Evolutionary conservation across 1,140 invertebrate genomes (phyloP).

Genomic region (Ips typographus): DNA sequence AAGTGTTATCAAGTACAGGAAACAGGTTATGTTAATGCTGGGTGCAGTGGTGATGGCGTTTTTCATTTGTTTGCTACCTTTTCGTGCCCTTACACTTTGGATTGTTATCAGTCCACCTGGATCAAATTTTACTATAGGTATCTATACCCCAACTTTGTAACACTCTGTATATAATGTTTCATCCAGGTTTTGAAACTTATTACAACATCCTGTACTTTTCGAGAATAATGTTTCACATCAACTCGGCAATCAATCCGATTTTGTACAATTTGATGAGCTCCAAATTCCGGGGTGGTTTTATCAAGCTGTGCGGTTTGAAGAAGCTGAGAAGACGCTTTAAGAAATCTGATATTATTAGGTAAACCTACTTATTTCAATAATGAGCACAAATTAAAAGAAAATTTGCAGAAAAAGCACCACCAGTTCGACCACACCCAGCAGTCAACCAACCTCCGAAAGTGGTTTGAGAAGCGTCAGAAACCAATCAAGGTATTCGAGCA

Average conservation of each 20-base stretch:
- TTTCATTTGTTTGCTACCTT: constrained; percentile 86
- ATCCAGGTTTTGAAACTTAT: constrained; percentile 68
- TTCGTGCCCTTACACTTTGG: constrained; percentile 82
- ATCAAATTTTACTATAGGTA: constrained; percentile 59
- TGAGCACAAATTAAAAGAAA: not conserved
- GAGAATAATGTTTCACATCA: constrained; percentile 83
- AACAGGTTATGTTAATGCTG: constrained; percentile 85
- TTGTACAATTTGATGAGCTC: constrained; percentile 90
- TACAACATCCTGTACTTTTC: constrained; percentile 85
- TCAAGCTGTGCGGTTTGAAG: constrained; percentile 58
- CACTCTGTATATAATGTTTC: not conserved
- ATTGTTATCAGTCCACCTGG: constrained; percentile 73
- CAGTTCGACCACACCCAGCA: constrained; percentile 48
- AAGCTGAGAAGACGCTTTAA: constrained; percentile 37
- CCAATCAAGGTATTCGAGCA: constrained; percentile 39
- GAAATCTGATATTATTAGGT: constrained; percentile 44
- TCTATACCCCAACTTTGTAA: not conserved
- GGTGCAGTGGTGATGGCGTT: constrained; percentile 88
- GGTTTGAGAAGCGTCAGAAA: constrained; percentile 44
- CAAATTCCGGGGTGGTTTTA: constrained; percentile 83
- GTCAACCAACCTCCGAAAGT: constrained; percentile 49
- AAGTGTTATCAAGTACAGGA: constrained; percentile 62
- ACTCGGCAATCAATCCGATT: constrained; percentile 88
- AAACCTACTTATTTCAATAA: not conserved
- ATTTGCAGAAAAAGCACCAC: constrained; percentile 47